Conservation (phyloP, 1,140 invertebrate species). For the Drosophila dunni region DNA sequence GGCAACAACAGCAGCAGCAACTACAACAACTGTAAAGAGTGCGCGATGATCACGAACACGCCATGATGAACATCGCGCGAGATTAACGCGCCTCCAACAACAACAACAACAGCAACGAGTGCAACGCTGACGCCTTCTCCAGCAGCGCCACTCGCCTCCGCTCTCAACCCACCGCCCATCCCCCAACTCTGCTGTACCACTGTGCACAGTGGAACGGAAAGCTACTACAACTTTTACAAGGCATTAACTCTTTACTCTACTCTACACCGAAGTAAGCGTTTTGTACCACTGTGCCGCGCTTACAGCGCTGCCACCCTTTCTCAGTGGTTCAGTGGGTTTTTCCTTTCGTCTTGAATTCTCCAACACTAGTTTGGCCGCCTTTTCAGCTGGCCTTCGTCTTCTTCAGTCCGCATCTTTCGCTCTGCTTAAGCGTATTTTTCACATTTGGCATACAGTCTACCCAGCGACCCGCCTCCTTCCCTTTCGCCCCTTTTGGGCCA, state of each 20-base stretch:
- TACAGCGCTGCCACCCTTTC: conserved; percentile 21
- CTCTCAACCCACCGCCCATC: conserved; percentile 6
- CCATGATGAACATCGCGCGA: conserved; percentile 79
- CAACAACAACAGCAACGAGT: conserved; percentile 12
- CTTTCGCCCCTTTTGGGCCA: neutral
- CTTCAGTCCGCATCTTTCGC: conserved; percentile 15
- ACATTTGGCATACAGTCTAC: conserved; percentile 73
- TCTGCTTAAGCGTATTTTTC: conserved; percentile 44
- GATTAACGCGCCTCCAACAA: conserved; percentile 60
- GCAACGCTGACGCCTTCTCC: conserved; percentile 32
- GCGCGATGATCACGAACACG: conserved; percentile 71
- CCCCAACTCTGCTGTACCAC: neutral
- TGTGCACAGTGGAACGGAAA: neutral
- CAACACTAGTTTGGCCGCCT: conserved; percentile 55
- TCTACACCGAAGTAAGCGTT: too few relatives aligned
- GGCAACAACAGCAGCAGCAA: conserved; percentile 37
- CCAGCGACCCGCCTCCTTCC: neutral
- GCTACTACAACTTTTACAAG: too few relatives aligned
- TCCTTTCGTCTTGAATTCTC: conserved; percentile 9
- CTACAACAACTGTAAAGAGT: conserved; percentile 24
- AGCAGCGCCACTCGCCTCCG: conserved; percentile 7
- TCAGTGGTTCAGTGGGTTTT: conserved; percentile 21
- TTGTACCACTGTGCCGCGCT: neutral
- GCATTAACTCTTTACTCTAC: too few relatives aligned
- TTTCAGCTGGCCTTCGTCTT: conserved; percentile 54